Percentiles rank a stretch among this genome's conserved stretches.
These are phyloP conservation scores for Acronicta alni DNA, from an alignment of 2,888 invertebrate species.

Conservation along the genomic window DNA sequence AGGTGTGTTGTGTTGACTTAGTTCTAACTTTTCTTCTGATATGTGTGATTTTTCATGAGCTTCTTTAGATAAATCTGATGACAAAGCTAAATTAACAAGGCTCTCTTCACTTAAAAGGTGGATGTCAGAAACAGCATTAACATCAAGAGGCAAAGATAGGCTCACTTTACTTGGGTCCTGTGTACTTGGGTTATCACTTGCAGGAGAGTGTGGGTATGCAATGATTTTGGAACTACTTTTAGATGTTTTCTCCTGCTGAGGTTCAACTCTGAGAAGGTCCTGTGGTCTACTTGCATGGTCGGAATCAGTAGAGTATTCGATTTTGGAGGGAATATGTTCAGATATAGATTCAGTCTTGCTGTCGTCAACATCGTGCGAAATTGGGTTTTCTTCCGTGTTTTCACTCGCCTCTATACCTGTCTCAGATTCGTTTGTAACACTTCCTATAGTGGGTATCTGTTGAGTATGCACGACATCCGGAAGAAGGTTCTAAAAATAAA, in stretches of 20 bases:
- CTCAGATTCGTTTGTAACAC: conserved; percentile 67
- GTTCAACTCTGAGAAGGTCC: conserved; percentile 63
- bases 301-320: conserved; percentile 77
- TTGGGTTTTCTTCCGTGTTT: conserved; percentile 57
- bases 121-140: conserved; percentile 71
- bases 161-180: conserved; percentile 73
- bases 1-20: conserved; percentile 57
- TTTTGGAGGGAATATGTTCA: conserved; percentile 80
- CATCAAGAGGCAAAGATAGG: conserved; percentile 76
- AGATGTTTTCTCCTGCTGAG: conserved; percentile 62
- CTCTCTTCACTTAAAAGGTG: conserved; percentile 82
- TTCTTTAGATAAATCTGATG: conserved; percentile 78
- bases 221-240: conserved; percentile 68
- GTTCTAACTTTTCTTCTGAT: conserved; percentile 42
- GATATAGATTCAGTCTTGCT: conserved; percentile 83
- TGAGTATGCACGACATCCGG: conserved; percentile 88
- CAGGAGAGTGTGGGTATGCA: conserved; percentile 62
- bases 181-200: conserved; percentile 68
- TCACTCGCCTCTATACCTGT: conserved; percentile 63
- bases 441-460: conserved; percentile 78
- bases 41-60: conserved; percentile 42
- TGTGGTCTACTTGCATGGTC: conserved; percentile 64
- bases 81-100: conserved; percentile 76
- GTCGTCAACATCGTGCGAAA: conserved; percentile 64
- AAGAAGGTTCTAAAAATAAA: conserved; percentile 88